Percentiles rank a stretch among this genome's conserved stretches.
Conservation (phyloP, 1,140 invertebrate genomes). For the Chlorops oryzae region DNA sequence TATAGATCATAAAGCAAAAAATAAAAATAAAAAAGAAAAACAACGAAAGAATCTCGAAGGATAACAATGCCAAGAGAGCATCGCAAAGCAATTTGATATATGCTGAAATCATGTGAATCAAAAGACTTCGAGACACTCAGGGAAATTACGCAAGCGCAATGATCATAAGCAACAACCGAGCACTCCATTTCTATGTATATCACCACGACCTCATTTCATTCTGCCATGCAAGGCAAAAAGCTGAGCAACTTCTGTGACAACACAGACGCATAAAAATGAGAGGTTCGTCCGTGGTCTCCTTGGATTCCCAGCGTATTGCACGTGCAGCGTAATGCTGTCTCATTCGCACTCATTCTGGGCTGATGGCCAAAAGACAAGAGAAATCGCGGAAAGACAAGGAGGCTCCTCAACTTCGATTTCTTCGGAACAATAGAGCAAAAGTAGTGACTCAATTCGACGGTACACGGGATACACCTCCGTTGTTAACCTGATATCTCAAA, state of each 20-base stretch:
- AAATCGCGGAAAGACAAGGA: too few relatives aligned
- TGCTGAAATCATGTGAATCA: constrained; percentile 13
- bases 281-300: background rate
- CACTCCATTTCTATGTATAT: too few relatives aligned
- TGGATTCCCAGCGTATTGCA: constrained; percentile 30
- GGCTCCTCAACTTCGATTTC: constrained; percentile 4
- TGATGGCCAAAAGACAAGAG: too few relatives aligned
- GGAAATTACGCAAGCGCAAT: too few relatives aligned
- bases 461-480: constrained; percentile 13
- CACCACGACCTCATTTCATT: background rate
- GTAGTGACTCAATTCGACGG: too few relatives aligned
- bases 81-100: constrained; percentile 17
- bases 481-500: constrained; percentile 35
- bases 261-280: background rate
- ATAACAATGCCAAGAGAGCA: constrained; percentile 8
- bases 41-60: constrained; percentile 1
- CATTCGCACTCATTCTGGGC: background rate
- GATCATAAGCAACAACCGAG: too few relatives aligned
- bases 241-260: constrained; percentile 43
- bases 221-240: constrained; percentile 26
- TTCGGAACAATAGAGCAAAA: too few relatives aligned
- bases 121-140: too few relatives aligned
- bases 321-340: constrained; percentile 11
- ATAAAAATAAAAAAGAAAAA: background rate
- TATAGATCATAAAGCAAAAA: background rate